Evolutionary conservation across 2,888 invertebrate genomes (phyloP), one percentile per base, ranked within the genome.

Genomic region (Caenorhabditis sp.): DNA sequence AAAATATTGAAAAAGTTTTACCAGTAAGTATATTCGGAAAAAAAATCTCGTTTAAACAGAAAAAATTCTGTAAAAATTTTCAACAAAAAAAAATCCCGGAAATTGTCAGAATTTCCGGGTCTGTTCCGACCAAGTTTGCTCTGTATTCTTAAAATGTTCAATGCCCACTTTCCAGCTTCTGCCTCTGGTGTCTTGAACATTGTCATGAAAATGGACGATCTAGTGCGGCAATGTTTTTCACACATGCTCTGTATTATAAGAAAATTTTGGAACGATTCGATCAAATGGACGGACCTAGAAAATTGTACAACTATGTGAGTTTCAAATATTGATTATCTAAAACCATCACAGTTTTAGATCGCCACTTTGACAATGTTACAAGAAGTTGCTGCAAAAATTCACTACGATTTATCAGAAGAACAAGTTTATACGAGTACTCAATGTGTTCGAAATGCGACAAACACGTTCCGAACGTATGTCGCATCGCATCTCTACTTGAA

Each of bases 201-300:
- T 95, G 96, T 0, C 95, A 96, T 89, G 95, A 96, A 90, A 97
- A 96, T 0, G 96, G 96, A n/a, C 91, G 95, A 71, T 95, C 96
- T 86, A 95, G 97, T 89, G 95, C 96, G 1, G 94, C 95, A 27
- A 95, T 97, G 95, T 99, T 99, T 90, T 96, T 99, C 88, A 94
- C 95, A 0, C 91, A 95, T 59, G 93, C 67, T 0, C 50, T 81
- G 43, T 71, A 60, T 53, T 97, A 96, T 89, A 92, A 93, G 83
- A 92, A 94, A 0, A 95, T 99, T 85, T 90, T 97, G 10, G 95
- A 95, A 83, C 93, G 95, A 88, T 99, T 99, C 87, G 97, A 99
- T 89, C 91, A 89, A n/a, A 92, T 94, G 89, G 97, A 97, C 89
- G 97, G 97, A 0, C 90, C 97, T 4, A 90, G 97, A 17, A 94